Base-by-base conservation (phyloP, 2,113 vertebrate genomes). In the Hiodon tergisus region DNA sequence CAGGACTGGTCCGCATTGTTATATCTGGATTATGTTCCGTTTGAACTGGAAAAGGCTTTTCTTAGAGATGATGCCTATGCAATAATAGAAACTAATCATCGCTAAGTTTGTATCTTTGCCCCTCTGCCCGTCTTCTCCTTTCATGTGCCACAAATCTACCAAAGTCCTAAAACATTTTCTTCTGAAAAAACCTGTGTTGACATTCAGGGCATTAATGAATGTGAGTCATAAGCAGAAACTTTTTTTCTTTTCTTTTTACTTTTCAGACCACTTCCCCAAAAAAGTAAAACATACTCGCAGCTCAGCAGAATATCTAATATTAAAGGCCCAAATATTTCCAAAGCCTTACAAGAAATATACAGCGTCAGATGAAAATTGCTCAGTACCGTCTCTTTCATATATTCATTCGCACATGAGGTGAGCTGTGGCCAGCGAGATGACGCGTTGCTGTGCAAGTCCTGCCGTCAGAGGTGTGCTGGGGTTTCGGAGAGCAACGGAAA, bases 351-450 rank as follows among this genome's bases (percentile, higher is more conserved):
- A 74, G 17, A 54, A 74, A 77, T 62, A 78, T 80, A 75, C 72
- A 79, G 78, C 73, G 80, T 81, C 78, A 80, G 78, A 73, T 69
- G 67, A 80, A 78, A 78, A 76, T 77, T 74, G 77, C 74, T 66
- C 46, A 31, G 71, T 6, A 31, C 58, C 48, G 65, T 46, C 55
- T 67, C 67, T 53, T 54, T 69, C 69, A 60, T 69, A 50, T 17
- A 59, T 79, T 80, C 79, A 81, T 80, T 82, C 81, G 78, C 48
- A 71, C 73, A 4, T 51, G 71, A 79, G 72, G 75, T 68, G 63
- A 73, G 67, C 57, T 52, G 8, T 9, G 46, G 51, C 66, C 58
- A 77, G 69, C 16, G 53, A 71, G 54, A 48, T 16, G n/a, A 3
- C 17, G 53, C 50, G 10, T 48, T 65, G 51, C 58, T 0, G 69